These are phyloP conservation scores for Caenorhabditis sp. DNA, from an alignment of 2,888 invertebrate genomes.

Conservation along the genomic window DNA sequence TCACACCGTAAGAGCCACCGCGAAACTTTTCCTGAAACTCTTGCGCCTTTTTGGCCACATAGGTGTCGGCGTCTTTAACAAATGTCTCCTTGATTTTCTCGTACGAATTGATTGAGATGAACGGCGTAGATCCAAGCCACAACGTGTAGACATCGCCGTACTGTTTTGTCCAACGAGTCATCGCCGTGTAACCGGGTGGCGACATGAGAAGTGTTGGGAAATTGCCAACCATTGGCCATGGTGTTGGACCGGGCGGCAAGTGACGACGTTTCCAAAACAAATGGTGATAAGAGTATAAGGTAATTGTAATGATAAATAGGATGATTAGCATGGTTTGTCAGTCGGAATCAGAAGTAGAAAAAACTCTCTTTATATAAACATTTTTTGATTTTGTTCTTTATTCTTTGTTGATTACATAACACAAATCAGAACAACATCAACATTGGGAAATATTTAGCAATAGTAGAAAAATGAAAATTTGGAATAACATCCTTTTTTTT, in stretches of 20 bases:
- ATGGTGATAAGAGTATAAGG: neutral
- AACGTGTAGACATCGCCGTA: constrained; percentile 26
- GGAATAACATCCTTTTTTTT: too few species aligned
- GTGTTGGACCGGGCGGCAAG: constrained; percentile 12
- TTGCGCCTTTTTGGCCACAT: constrained; percentile 20
- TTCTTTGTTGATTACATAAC: too few species aligned
- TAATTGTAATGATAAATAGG: constrained; percentile 9
- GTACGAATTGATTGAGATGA: constrained; percentile 13
- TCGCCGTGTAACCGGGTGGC: constrained; percentile 22
- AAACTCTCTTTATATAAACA: too few species aligned
- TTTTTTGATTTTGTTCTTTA: too few species aligned
- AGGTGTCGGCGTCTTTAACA: constrained; percentile 43
- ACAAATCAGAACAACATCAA: too few species aligned
- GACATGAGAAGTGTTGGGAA: neutral
- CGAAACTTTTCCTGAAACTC: constrained; percentile 13
- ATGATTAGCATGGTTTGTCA: neutral
- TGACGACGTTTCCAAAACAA: neutral
- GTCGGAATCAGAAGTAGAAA: too few species aligned
- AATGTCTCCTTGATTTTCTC: constrained; percentile 41
- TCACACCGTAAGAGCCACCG: constrained; percentile 24
- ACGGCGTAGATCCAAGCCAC: constrained; percentile 15
- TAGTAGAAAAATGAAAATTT: too few species aligned
- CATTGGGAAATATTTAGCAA: too few species aligned
- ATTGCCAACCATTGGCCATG: constrained; percentile 37
- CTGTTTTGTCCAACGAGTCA: constrained; percentile 19